phyloP scores from a whole-genome alignment of 2,797 vertebrate species.

The Thalassophryne amazonica region DNA sequence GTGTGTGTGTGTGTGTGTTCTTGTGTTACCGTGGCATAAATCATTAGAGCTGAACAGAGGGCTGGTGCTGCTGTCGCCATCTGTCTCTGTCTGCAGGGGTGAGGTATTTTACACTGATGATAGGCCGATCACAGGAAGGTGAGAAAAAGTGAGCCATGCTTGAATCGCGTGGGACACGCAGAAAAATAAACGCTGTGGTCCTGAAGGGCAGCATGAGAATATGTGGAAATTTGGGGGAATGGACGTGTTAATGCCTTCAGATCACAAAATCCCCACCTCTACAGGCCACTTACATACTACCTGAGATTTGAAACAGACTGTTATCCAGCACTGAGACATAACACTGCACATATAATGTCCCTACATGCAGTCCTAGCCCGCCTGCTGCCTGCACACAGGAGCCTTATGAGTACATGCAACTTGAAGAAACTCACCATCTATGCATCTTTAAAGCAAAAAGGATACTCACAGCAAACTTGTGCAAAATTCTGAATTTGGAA shows the following conservation, averaged over 20 bases:
- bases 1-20: conserved; percentile 6
- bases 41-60: conserved; percentile 62
- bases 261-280: conserved; percentile 54
- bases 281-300: conserved; percentile 45
- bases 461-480: too few species aligned
- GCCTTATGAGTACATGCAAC: conserved; percentile 22
- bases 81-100: conserved; percentile 73
- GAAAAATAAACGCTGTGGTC: conserved; percentile 51
- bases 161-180: conserved; percentile 38
- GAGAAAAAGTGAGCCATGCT: conserved; percentile 53
- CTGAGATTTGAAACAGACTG: conserved; percentile 43
- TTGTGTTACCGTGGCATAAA: conserved; percentile 56
- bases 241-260: conserved; percentile 29
- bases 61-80: conserved; percentile 66
- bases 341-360: conserved; percentile 30
- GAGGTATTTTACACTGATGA: conserved; percentile 72
- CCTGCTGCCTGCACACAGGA: conserved; percentile 8
- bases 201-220: conserved; percentile 35
- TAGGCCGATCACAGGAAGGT: conserved; percentile 42
- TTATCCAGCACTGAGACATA: conserved; percentile 41
- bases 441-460: too few species aligned
- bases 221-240: conserved; percentile 8
- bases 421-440: conserved; percentile 6
- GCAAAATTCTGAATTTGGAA: too few species aligned
- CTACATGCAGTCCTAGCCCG: conserved; percentile 27